phyloP scores from a whole-genome alignment of 2,888 invertebrate genomes.

The Dioctria linearis region DNA sequence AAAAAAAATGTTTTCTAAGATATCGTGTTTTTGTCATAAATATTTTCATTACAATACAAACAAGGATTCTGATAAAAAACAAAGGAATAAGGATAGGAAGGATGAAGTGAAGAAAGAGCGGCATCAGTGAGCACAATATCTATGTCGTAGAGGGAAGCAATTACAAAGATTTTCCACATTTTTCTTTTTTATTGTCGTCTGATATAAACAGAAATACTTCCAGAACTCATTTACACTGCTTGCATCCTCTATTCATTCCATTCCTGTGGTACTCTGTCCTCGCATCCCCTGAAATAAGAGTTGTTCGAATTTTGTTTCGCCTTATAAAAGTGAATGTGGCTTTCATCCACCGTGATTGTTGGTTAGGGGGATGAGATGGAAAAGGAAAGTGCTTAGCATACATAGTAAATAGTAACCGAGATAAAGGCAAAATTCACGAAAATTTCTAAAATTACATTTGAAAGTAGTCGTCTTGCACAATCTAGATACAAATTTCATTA shows the following conservation, averaged over 20 bases:
- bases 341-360: neutral
- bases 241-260: neutral
- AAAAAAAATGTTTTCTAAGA: too few relatives aligned
- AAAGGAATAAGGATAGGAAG: too few relatives aligned
- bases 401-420: constrained; percentile 1
- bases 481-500: neutral
- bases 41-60: too few relatives aligned
- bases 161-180: neutral
- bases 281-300: neutral
- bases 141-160: constrained; percentile 3
- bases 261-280: neutral
- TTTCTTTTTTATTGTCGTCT: constrained; percentile 14
- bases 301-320: neutral
- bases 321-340: too few relatives aligned
- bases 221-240: constrained; percentile 13
- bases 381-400: neutral
- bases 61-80: too few relatives aligned
- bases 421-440: constrained; percentile 4
- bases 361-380: neutral
- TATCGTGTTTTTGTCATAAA: too few relatives aligned
- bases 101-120: neutral
- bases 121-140: neutral
- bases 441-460: constrained; percentile 15
- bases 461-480: neutral
- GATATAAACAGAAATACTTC: constrained; percentile 4